Conservation (phyloP, 2,797 vertebrate genomes). For the Lates japonicus region DNA sequence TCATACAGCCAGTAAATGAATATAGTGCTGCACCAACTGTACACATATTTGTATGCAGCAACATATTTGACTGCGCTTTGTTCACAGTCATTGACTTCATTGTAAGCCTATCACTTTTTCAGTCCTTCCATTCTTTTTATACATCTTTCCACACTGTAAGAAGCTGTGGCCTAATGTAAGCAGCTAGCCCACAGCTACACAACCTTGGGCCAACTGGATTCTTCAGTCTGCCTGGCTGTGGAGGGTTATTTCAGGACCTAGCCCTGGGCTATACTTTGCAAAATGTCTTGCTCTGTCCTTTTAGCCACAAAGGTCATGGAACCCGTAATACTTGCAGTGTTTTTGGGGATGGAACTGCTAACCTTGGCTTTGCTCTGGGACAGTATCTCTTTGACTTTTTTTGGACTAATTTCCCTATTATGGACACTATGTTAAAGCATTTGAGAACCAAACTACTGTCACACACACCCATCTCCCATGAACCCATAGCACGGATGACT, state of each 20-base stretch:
- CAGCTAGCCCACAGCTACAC: slow-evolving; percentile 29
- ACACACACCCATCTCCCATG: neutral
- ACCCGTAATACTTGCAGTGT: slow-evolving; percentile 16
- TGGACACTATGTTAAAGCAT: neutral
- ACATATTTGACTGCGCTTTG: slow-evolving; percentile 14
- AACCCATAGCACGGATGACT: too few relatives aligned
- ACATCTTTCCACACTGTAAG: slow-evolving; percentile 10
- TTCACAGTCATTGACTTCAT: slow-evolving; percentile 10
- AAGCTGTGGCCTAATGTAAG: slow-evolving; percentile 17
- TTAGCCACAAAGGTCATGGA: slow-evolving; percentile 33
- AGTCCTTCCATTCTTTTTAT: neutral
- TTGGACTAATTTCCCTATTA: too few relatives aligned
- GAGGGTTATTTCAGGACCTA: slow-evolving; percentile 49
- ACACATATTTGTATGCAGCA: neutral
- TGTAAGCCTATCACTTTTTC: neutral
- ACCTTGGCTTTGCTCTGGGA: slow-evolving; percentile 7
- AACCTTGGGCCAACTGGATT: slow-evolving; percentile 41
- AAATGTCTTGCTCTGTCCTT: slow-evolving; percentile 45
- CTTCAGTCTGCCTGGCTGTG: slow-evolving; percentile 29
- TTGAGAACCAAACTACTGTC: neutral
- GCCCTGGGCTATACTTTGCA: slow-evolving; percentile 47
- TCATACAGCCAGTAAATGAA: neutral
- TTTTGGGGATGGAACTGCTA: neutral
- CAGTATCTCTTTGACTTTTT: too few relatives aligned
- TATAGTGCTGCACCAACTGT: neutral